Conservation (phyloP, 2,113 vertebrate species). For the Antigone vipio region DNA sequence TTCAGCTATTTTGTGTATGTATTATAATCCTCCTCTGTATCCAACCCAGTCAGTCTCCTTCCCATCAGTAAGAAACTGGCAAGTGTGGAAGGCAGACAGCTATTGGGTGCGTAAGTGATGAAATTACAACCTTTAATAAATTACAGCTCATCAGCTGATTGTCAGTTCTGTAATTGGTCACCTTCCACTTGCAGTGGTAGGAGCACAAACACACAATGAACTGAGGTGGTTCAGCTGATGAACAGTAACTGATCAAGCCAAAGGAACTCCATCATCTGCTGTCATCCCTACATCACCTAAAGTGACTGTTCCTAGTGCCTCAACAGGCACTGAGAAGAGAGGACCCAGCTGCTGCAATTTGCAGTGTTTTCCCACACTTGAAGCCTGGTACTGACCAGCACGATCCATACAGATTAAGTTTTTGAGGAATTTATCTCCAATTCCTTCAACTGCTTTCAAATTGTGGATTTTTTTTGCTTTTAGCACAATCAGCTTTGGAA, state of each 20-base stretch:
- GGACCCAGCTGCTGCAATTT: not conserved
- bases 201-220: not conserved
- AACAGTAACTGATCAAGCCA: not conserved
- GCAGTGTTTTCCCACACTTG: not conserved
- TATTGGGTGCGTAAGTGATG: not conserved
- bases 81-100: not conserved
- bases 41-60: not conserved
- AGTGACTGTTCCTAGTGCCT: not conserved
- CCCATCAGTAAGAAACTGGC: not conserved
- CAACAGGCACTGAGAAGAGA: not conserved
- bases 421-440: not conserved
- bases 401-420: not conserved
- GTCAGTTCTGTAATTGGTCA: not conserved
- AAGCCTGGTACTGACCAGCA: not conserved
- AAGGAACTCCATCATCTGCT: not conserved
- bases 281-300: not conserved
- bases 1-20: not conserved
- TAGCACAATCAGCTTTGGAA: not conserved
- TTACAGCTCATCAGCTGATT: not conserved
- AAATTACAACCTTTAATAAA: not conserved
- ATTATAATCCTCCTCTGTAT: not conserved
- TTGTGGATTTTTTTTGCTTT: not conserved
- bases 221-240: not conserved
- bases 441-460: not conserved
- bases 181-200: not conserved